Percentiles rank a stretch among this genome's conserved stretches.
Evolutionary conservation across 2,888 invertebrate species (phyloP).

Genomic region (Aspidiotus rigidus): DNA sequence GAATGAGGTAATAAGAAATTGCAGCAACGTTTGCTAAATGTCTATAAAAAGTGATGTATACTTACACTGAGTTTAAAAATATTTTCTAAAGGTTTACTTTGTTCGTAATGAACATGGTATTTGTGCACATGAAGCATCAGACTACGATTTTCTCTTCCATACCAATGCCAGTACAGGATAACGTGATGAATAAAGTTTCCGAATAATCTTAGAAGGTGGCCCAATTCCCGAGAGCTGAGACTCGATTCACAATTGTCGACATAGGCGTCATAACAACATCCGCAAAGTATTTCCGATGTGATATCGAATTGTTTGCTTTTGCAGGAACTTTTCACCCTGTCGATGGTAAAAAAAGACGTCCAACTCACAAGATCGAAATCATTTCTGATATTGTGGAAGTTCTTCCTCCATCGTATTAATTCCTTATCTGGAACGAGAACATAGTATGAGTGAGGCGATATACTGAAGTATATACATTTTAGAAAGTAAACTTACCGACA

Average conservation of each 20-base stretch:
- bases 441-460: background rate
- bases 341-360: constrained; percentile 3
- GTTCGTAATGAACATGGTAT: background rate
- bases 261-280: background rate
- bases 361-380: background rate
- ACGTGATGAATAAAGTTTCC: background rate
- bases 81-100: background rate
- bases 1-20: background rate
- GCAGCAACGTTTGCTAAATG: background rate
- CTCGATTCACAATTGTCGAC: background rate
- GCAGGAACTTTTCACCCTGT: background rate
- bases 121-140: background rate
- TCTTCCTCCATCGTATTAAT: background rate
- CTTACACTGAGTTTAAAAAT: constrained; percentile 5
- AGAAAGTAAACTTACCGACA: background rate
- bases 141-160: constrained; percentile 5
- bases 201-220: background rate
- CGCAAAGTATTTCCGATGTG: background rate
- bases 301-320: background rate
- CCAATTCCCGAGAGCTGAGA: background rate
- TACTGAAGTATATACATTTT: background rate
- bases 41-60: background rate
- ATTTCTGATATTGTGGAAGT: background rate
- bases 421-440: constrained; percentile 4
- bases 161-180: constrained; percentile 7